Base-by-base conservation (phyloP, 2,113 vertebrate genomes). In the Panthera uncia region DNA sequence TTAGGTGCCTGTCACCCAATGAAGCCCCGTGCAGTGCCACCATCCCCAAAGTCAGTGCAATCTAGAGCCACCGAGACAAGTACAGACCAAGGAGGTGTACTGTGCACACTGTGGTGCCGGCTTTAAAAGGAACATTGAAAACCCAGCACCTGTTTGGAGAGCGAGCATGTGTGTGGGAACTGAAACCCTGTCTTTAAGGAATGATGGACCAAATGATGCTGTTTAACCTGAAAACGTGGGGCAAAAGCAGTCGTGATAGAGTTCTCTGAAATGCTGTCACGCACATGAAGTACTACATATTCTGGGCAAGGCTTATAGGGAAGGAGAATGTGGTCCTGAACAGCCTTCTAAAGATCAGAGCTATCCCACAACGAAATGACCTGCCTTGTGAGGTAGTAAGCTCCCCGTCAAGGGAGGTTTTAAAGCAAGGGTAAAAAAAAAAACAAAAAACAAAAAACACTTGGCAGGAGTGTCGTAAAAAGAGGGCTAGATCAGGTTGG, bases 301-400 rank as follows among this genome's bases (percentile, higher is more conserved):
- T 23, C 7, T 27, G 81, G 82, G 15, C 65, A 21, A 74, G 36
- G 48, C 55, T 83, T 93, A 36, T 36, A 71, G 52, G 86, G 78
- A 65, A 81, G 65, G 52, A 97, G 19, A 91, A 61, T 33, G 36
- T 48, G n/a, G 52, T 78, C n/a, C 23, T 68, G 41, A 91, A 27
- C 48, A 55, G 7, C 66, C 23, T 61, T 25, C 91, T 57, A 25
- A 52, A 89, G 25, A 73, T 57, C 57, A 85, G 55, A 50, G 41
- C 81, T 84, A 29, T 63, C 73, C 79, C 69, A 38, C 36, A 85
- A 52, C 78, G 92, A 89, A 50, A 80, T 57, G 80, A 82, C 86
- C 94, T 52, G 92, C 86, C 69, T 33, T 63, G 95, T 96, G 96
- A 97, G 97, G 90, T 95, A 95, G 78, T 73, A 57, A 94, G 45